phyloP scores from a whole-genome alignment of 2,888 invertebrate genomes.

The Ophion ventricosus region DNA sequence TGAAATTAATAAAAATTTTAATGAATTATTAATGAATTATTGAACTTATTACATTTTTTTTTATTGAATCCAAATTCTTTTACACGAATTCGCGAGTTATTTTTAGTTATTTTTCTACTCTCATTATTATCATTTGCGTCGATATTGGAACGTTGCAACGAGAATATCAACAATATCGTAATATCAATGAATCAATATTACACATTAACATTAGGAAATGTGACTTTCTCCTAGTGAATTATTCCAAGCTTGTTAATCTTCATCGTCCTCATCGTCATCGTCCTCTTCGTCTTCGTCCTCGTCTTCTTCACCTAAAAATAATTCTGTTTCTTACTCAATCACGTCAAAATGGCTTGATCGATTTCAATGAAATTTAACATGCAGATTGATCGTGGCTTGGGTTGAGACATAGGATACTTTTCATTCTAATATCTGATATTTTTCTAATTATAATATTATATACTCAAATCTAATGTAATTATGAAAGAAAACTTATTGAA shows the following conservation, averaged over 20 bases:
- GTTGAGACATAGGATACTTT: too few species aligned
- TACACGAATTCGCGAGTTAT: background rate
- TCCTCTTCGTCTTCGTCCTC: conserved; percentile 71
- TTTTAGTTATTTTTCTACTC: background rate
- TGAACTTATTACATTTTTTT: too few species aligned
- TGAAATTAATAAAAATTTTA: background rate
- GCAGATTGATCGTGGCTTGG: too few species aligned
- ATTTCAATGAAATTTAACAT: too few species aligned
- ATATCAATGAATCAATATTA: background rate
- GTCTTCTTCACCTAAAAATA: conserved; percentile 55
- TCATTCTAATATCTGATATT: too few species aligned
- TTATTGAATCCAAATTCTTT: background rate
- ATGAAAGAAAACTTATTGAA: too few species aligned
- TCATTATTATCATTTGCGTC: too few species aligned
- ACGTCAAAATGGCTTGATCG: background rate
- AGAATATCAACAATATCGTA: background rate
- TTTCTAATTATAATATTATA: too few species aligned
- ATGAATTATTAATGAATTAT: background rate
- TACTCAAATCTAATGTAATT: too few species aligned
- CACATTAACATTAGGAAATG: background rate
- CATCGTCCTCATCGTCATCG: conserved; percentile 69
- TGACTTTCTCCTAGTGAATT: background rate
- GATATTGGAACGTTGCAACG: background rate
- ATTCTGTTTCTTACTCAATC: background rate
- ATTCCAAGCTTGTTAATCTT: conserved; percentile 42